Evolutionary conservation across 2,888 invertebrate species (phyloP).

Genomic region (Aplocera efformata): DNA sequence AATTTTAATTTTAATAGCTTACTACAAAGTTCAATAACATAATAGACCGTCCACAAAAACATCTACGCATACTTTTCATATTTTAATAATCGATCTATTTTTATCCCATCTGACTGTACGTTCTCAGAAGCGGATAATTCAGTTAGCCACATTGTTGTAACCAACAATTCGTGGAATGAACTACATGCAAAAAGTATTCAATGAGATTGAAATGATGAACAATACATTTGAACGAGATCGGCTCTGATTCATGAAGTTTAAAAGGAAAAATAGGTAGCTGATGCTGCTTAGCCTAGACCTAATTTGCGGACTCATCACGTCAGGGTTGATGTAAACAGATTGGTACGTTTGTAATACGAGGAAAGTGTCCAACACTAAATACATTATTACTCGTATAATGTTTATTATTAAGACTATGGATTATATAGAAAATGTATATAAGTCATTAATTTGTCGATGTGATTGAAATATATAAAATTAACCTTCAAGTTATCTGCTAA

Average conservation of each 20-base stretch:
- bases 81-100: constrained; percentile 35
- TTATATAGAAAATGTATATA: too few species aligned
- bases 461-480: too few species aligned
- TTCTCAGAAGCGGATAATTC: constrained; percentile 46
- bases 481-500: too few species aligned
- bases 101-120: constrained; percentile 31
- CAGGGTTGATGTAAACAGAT: background rate
- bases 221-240: constrained; percentile 57
- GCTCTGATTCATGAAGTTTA: constrained; percentile 51
- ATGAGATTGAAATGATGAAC: constrained; percentile 61
- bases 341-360: too few species aligned
- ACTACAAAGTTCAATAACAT: too few species aligned
- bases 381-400: too few species aligned
- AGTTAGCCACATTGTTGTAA: constrained; percentile 38
- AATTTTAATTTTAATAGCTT: too few species aligned
- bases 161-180: constrained; percentile 40
- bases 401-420: too few species aligned
- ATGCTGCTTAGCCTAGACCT: background rate
- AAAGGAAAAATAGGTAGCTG: constrained; percentile 9
- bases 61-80: too few species aligned
- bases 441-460: too few species aligned
- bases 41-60: too few species aligned
- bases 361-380: too few species aligned
- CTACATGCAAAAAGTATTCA: constrained; percentile 65
- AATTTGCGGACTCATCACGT: constrained; percentile 5